Conservation (phyloP, 2,113 vertebrate genomes). For the Peromyscus californicus region DNA sequence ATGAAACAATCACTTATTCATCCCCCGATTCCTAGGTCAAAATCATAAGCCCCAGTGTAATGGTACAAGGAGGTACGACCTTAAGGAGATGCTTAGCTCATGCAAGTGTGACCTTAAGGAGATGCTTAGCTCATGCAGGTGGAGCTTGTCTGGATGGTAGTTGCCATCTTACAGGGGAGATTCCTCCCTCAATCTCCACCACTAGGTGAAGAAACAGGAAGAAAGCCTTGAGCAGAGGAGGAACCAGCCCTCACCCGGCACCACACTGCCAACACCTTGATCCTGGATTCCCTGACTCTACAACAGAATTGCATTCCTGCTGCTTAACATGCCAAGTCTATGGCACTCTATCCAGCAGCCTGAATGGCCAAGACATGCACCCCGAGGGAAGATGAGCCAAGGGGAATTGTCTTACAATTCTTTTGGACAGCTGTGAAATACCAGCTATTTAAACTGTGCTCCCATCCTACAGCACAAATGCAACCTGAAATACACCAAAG, state of each 20-base stretch:
- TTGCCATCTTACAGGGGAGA: neutral
- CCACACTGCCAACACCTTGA: neutral
- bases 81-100: too few relatives aligned
- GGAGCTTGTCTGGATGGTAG: neutral
- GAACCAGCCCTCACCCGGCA: neutral
- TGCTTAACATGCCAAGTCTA: neutral
- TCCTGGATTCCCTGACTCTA: neutral
- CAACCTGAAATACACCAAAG: neutral
- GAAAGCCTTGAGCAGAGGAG: neutral
- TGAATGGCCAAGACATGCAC: neutral
- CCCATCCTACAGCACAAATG: neutral
- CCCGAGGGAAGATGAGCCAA: neutral
- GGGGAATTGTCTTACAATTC: neutral
- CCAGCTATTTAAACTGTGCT: neutral
- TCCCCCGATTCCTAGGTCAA: neutral
- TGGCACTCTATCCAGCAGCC: neutral
- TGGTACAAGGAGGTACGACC: too few relatives aligned
- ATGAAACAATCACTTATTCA: neutral
- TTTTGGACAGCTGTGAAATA: constrained; percentile 4
- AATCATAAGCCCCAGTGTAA: neutral
- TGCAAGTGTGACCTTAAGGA: neutral
- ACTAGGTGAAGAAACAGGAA: neutral
- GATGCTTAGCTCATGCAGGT: neutral
- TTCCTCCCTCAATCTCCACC: neutral
- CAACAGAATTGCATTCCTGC: neutral